Evolutionary conservation across 64 coral and sea anemone genomes (phyloP).

Genomic region (Montipora sp.): DNA sequence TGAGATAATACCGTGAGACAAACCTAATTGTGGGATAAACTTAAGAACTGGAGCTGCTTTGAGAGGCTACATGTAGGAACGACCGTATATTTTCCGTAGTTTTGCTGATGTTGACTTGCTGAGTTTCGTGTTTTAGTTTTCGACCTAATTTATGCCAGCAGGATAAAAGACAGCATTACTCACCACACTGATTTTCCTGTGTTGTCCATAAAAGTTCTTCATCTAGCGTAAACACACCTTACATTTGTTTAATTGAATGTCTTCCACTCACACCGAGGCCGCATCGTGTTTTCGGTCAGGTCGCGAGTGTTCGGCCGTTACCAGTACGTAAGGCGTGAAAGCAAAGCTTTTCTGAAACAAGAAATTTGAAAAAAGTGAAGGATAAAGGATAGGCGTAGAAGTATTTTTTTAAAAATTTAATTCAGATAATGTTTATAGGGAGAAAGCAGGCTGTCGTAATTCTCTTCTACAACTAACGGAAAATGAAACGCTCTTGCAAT

Average conservation of each 20-base stretch:
- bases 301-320: constrained; percentile 32
- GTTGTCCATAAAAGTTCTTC: constrained; percentile 58
- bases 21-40: too few species aligned
- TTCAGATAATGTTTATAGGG: too few species aligned
- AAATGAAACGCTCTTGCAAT: constrained; percentile 4
- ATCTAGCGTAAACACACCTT: constrained; percentile 54
- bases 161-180: neutral
- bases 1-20: too few species aligned
- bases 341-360: neutral
- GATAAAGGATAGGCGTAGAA: too few species aligned
- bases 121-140: too few species aligned
- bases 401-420: too few species aligned
- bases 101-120: too few species aligned
- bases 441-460: too few species aligned
- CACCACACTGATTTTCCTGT: constrained; percentile 57
- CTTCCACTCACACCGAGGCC: constrained; percentile 59
- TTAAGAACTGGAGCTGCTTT: too few species aligned
- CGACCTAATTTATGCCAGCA: too few species aligned
- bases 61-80: too few species aligned
- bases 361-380: neutral
- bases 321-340: neutral
- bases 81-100: too few species aligned
- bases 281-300: constrained; percentile 46
- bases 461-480: neutral
- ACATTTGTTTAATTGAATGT: constrained; percentile 7